These are phyloP conservation scores for Brenthis daphne DNA, from an alignment of 2,888 invertebrate genomes.

Conservation along the genomic window DNA sequence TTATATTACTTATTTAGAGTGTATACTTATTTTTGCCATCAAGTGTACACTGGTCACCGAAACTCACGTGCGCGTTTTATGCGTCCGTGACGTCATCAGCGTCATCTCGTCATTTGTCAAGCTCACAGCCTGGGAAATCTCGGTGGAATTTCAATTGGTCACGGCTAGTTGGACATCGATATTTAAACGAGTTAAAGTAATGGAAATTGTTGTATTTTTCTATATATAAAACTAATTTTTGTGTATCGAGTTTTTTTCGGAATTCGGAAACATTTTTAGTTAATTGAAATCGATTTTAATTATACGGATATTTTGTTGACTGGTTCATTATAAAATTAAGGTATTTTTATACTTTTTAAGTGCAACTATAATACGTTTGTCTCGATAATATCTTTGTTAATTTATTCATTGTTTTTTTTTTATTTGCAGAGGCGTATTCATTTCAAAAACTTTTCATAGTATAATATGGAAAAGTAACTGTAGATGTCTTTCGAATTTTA, in stretches of 20 bases:
- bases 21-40: slow-evolving; percentile 14
- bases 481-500: no score
- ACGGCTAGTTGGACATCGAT: slow-evolving; percentile 14
- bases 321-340: no score
- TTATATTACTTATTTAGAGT: neutral
- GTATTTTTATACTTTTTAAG: no score
- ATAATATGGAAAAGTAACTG: no score
- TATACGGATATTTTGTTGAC: no score
- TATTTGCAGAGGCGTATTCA: no score
- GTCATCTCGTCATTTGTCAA: slow-evolving; percentile 54
- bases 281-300: no score
- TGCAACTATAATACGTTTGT: no score
- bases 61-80: slow-evolving; percentile 50
- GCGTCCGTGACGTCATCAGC: slow-evolving; percentile 66
- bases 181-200: neutral
- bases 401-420: no score
- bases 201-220: neutral
- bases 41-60: slow-evolving; percentile 34
- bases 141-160: slow-evolving; percentile 32
- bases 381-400: no score
- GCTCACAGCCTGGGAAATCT: slow-evolving; percentile 33
- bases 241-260: neutral
- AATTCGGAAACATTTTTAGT: neutral
- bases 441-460: no score
- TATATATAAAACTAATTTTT: neutral